Conservation (phyloP, 2,113 vertebrate genomes). For the Camelus dromedarius region DNA sequence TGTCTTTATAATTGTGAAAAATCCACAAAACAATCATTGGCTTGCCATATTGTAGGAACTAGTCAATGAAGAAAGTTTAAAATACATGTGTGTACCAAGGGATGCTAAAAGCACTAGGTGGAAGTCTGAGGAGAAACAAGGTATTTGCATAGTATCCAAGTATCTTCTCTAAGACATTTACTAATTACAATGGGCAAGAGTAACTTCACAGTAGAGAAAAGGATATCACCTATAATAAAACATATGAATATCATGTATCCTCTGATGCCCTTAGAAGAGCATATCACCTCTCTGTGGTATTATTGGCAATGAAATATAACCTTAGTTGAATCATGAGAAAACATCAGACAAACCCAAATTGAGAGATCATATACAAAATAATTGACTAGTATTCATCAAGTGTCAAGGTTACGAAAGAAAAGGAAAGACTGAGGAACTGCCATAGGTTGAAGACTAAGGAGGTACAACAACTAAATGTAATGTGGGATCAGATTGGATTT, state of each 20-base stretch:
- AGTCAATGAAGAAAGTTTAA: not conserved
- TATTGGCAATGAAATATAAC: not conserved
- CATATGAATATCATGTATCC: not conserved
- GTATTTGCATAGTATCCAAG: not conserved
- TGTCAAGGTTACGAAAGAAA: not conserved
- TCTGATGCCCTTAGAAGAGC: not conserved
- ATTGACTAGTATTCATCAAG: not conserved
- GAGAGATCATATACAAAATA: not conserved
- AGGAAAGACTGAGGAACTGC: not conserved
- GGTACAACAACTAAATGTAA: not conserved
- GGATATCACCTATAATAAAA: not conserved
- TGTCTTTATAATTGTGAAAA: not conserved
- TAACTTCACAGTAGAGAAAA: not conserved
- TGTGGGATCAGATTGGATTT: not conserved
- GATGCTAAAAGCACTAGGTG: not conserved
- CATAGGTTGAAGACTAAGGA: not conserved
- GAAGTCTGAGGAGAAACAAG: not conserved
- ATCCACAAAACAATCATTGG: not conserved
- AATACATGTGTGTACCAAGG: not conserved
- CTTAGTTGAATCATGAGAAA: not conserved
- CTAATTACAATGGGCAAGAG: not conserved
- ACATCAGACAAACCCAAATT: not conserved
- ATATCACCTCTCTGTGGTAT: not conserved
- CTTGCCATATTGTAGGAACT: not conserved
- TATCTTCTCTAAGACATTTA: not conserved